Conservation (phyloP, 2,797 vertebrate genomes). For the Melanotaenia nigrans region DNA sequence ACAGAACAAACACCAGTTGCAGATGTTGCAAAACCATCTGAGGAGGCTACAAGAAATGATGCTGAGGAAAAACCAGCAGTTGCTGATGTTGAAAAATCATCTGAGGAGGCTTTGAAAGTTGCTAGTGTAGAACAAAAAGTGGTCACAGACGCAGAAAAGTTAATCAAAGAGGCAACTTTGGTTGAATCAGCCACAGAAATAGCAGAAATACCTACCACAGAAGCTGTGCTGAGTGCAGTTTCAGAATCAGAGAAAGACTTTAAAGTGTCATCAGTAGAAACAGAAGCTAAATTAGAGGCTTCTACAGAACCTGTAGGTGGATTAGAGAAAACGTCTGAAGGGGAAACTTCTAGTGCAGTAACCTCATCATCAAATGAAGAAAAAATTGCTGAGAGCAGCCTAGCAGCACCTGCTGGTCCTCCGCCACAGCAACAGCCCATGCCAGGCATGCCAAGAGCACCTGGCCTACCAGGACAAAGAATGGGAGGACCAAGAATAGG, state of each 20-base stretch:
- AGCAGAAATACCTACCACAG: constrained; percentile 22
- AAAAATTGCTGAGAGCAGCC: constrained; percentile 15
- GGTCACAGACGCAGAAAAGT: background rate
- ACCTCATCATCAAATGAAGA: constrained; percentile 40
- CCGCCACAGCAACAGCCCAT: constrained; percentile 55
- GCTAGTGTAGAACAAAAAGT: constrained; percentile 7
- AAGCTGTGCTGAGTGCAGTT: constrained; percentile 9
- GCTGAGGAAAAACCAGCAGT: constrained; percentile 1
- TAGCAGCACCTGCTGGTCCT: constrained; percentile 34
- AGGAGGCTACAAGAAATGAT: background rate
- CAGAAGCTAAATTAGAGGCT: constrained; percentile 19
- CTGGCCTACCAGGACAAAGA: constrained; percentile 51
- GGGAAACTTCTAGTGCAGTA: constrained; percentile 9
- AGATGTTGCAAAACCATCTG: constrained; percentile 18
- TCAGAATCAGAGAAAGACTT: constrained; percentile 28
- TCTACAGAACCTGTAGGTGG: constrained; percentile 16
- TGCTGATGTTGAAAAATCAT: constrained; percentile 18
- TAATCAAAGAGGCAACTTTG: constrained; percentile 3
- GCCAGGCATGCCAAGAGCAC: constrained; percentile 40
- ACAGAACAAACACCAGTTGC: constrained; percentile 6
- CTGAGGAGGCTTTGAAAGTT: constrained; percentile 6
- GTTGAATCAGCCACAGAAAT: constrained; percentile 13
- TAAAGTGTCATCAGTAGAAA: constrained; percentile 14
- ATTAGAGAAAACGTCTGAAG: constrained; percentile 36
- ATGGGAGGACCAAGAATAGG: constrained; percentile 60